These are phyloP conservation scores for Epinephelus malabaricus DNA, from an alignment of 2,797 vertebrate species.

Conservation along the genomic window DNA sequence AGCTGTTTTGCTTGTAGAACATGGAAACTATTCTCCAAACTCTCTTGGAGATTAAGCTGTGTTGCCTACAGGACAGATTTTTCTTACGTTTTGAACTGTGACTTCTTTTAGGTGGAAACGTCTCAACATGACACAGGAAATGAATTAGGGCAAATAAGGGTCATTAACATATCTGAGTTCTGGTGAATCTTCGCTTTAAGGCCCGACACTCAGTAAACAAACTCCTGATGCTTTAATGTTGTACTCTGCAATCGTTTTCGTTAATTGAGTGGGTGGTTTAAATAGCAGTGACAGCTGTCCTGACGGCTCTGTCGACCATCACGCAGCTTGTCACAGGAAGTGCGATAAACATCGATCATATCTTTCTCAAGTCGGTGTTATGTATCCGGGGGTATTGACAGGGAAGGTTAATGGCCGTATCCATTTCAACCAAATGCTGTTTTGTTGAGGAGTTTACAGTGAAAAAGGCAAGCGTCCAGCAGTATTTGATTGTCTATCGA, in stretches of 20 bases:
- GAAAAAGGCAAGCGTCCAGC: conserved; percentile 25
- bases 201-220: not conserved
- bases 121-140: not conserved
- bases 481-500: conserved; percentile 49
- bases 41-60: not conserved
- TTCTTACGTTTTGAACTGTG: not conserved
- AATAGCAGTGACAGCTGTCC: conserved; percentile 13
- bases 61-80: not conserved
- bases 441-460: conserved; percentile 12
- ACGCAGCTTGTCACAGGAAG: conserved; percentile 10
- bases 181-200: not conserved
- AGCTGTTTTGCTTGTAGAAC: not conserved
- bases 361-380: conserved; percentile 12
- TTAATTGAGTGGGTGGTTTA: conserved; percentile 14
- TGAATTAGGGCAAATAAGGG: not conserved
- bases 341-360: conserved; percentile 20
- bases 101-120: not conserved
- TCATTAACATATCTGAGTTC: not conserved
- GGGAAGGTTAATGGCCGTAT: conserved; percentile 17
- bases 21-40: conserved; percentile 4
- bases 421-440: conserved; percentile 22
- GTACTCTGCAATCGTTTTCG: not conserved
- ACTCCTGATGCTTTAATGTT: conserved; percentile 1
- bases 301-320: conserved; percentile 9
- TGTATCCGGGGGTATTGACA: conserved; percentile 21